A percentile compares a stretch with the other conserved stretches of the same genome.
phyloP scores from a whole-genome alignment of 2,888 invertebrate species.

The Clivina fossor region DNA sequence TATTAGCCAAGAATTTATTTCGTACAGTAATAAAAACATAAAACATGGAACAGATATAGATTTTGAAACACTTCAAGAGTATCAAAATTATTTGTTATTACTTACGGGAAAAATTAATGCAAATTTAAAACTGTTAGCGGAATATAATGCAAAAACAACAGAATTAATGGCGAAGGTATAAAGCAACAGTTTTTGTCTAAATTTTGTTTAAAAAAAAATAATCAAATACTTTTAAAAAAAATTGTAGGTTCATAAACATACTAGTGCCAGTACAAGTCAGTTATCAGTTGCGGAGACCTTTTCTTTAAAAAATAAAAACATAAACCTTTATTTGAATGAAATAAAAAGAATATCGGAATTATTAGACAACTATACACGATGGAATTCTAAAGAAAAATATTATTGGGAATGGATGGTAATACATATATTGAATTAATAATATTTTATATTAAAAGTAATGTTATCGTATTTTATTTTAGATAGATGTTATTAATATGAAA shows the following conservation, averaged over 20 bases:
- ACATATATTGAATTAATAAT: slow-evolving; percentile 2
- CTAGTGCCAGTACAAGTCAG: slow-evolving; percentile 29
- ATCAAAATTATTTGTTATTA: slow-evolving; percentile 34
- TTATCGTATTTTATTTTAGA: slow-evolving; percentile 4
- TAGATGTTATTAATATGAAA: slow-evolving; percentile 10
- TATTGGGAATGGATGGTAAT: slow-evolving; percentile 45
- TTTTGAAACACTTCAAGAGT: slow-evolving; percentile 12
- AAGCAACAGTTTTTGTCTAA: slow-evolving; percentile 7
- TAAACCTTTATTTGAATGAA: slow-evolving; percentile 37
- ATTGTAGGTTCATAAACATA: slow-evolving; percentile 31
- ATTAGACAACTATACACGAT: slow-evolving; percentile 38
- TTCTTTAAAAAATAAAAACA: slow-evolving; percentile 35
- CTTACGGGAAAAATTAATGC: slow-evolving; percentile 36
- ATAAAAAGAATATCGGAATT: slow-evolving; percentile 37
- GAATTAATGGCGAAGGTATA: slow-evolving; percentile 30
- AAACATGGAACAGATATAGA: not conserved
- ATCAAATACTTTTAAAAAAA: not conserved
- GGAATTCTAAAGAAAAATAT: slow-evolving; percentile 38
- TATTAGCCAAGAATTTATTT: slow-evolving; percentile 18
- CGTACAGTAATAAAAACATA: not conserved
- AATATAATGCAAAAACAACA: slow-evolving; percentile 23
- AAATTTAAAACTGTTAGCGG: slow-evolving; percentile 35
- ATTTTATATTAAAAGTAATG: not conserved
- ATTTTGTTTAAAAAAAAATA: not conserved
- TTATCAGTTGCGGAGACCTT: slow-evolving; percentile 39